These are phyloP conservation scores for Tortricodes alternella DNA, from an alignment of 2,888 invertebrate genomes.

Conservation along the genomic window DNA sequence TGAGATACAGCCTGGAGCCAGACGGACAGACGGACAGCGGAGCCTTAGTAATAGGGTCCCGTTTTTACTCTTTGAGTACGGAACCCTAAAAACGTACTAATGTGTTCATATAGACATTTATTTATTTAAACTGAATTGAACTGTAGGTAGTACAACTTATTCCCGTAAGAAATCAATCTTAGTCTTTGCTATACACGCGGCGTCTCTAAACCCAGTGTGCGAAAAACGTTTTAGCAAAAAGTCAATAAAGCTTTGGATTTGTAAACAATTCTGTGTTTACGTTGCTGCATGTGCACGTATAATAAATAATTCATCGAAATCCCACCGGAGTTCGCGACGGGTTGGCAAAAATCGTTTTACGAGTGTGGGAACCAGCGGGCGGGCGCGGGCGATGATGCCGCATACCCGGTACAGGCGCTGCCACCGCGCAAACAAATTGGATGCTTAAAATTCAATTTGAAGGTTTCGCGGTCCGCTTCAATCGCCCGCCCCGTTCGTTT, in stretches of 20 bases:
- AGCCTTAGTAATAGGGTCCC: too few relatives aligned
- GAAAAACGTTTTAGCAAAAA: background rate
- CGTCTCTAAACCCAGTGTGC: background rate
- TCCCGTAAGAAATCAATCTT: too few relatives aligned
- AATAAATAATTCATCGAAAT: slow-evolving; percentile 64
- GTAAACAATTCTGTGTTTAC: slow-evolving; percentile 35
- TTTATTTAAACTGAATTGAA: too few relatives aligned
- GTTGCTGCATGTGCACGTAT: slow-evolving; percentile 36
- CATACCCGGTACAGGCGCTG: slow-evolving; percentile 35
- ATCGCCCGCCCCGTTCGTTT: slow-evolving; percentile 73
- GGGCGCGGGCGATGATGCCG: slow-evolving; percentile 41
- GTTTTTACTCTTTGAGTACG: too few relatives aligned
- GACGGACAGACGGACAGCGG: too few relatives aligned
- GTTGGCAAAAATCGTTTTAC: slow-evolving; percentile 72
- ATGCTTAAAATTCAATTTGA: slow-evolving; percentile 83
- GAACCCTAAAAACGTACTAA: too few relatives aligned
- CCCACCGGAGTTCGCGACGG: slow-evolving; percentile 50
- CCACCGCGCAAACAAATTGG: slow-evolving; percentile 78
- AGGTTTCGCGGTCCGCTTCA: slow-evolving; percentile 81
- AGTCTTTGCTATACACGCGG: too few relatives aligned
- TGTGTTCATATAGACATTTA: too few relatives aligned
- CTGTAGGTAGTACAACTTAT: too few relatives aligned
- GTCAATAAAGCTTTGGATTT: slow-evolving; percentile 24
- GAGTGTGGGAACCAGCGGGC: slow-evolving; percentile 58
- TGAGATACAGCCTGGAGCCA: too few relatives aligned